phyloP scores from a whole-genome alignment of 1,140 invertebrate genomes.

The Orussus abietinus region DNA sequence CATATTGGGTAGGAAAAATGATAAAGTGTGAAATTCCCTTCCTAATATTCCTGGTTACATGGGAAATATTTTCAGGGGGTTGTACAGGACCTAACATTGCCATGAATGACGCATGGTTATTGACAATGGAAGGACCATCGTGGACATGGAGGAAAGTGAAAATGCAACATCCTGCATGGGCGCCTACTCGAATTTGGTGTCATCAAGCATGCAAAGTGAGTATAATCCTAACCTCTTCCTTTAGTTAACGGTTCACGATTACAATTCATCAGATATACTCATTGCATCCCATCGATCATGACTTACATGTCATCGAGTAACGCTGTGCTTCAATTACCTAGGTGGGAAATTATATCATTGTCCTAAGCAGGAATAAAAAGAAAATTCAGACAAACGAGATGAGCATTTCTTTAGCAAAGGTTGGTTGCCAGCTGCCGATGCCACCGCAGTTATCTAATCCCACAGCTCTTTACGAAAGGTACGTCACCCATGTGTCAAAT shows the following conservation, averaged over 20 bases:
- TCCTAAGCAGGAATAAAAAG: conserved; percentile 44
- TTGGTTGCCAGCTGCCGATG: conserved; percentile 24
- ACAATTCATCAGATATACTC: neutral
- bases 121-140: conserved; percentile 56
- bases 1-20: conserved; percentile 64
- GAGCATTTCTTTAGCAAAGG: conserved; percentile 41
- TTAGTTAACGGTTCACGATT: neutral
- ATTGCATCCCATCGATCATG: neutral
- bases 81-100: conserved; percentile 68
- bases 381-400: conserved; percentile 38
- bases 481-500: conserved; percentile 2
- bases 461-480: conserved; percentile 31
- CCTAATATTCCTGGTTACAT: conserved; percentile 43
- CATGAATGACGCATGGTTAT: conserved; percentile 69
- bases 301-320: neutral
- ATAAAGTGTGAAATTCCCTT: too few species aligned
- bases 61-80: conserved; percentile 58
- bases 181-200: conserved; percentile 85
- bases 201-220: conserved; percentile 84
- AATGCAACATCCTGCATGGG: conserved; percentile 71
- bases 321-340: conserved; percentile 28
- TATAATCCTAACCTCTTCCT: too few species aligned
- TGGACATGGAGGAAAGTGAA: conserved; percentile 82
- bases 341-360: conserved; percentile 51
- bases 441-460: conserved; percentile 25